Evolutionary conservation across 2,888 invertebrate species (phyloP), one percentile per base, ranked within the genome.

Genomic region (Prostheceraeus crozeri): DNA sequence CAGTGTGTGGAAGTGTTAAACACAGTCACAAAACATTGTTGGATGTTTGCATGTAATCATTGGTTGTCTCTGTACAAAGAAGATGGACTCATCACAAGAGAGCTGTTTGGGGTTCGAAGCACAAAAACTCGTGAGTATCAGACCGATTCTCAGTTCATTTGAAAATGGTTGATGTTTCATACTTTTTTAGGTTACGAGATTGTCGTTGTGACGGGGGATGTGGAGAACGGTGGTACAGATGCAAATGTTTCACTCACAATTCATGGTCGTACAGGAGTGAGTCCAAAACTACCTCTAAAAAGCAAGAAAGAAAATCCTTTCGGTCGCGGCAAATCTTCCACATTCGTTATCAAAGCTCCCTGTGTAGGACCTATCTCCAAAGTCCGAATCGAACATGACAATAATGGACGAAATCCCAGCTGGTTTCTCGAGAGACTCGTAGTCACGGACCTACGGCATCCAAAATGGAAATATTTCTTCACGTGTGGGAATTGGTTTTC

Each of bases 371-470:
- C 72, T 6, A 64, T 76, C 65, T 70, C 65, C 8, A 75, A 57
- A 21, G 27, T 56, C 57, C 66, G 71, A 40, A 69, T 76, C 23
- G 72, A 74, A 54, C 76, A 75, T 65, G 75, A 76, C 64, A 74
- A 75, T 60, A 70, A 70, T 14, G 75, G 75, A 6, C 53, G 71
- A 8, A 70, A 67, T 2, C 67, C 76, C n/a, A 75, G 73, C 21
- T 76, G 76, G 76, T 75, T 67, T 58, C 62, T 76, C 28, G 75
- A 76, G 55, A 69, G 74, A 67, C 72, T 76, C 61, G 75, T 75
- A 1, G 70, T 76, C 10, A 73, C 74, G 31, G 76, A 76, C 62
- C 35, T 75, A 31, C 66, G 69, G 51, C 69, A 74, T 60, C 70
- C 71, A 1, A 70, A 73, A 60, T 73, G 72, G 72, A 73, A 71